Evolutionary conservation across 2,797 vertebrate genomes (phyloP), one percentile per base, ranked within the genome.

Genomic region (Muscicapa comitata): DNA sequence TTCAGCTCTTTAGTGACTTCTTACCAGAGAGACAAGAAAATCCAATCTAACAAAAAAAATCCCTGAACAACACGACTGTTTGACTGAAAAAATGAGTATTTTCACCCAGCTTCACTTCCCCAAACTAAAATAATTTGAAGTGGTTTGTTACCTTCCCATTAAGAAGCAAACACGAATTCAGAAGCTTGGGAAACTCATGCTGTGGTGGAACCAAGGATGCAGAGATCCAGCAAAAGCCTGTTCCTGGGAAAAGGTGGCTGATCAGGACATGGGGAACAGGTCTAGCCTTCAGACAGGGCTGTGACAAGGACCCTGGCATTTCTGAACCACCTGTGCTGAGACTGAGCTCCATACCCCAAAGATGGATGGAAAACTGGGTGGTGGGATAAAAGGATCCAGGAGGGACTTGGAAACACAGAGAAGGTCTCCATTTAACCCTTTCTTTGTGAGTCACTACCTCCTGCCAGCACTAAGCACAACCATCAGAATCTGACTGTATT

Each of bases 271-370:
- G 3, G 31, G 31, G 37, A 72, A 12, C 18, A 29, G 72, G 48
- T 20, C 31, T 5, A 51, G 73, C 68, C 20, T 35, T 17, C 19
- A 3, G 33, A 9, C 15, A 19, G 8, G 55, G 43, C 40, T 13
- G 25, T 2, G 50, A 13, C 53, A 33, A 3, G 1, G 2, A 42
- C 26, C 33, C 14, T 0, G 10, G 76, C 79, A 70, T 3, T 37
- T 25, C 90, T 14, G 43, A 79, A 29, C 37, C 37, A 5, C 11
- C 18, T 18, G 25, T 12, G 38, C 67, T 25, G 40, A 54, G 28
- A 21, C 11, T 15, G 48, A n/a, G 70, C 26, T 7, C 26, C 18
- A 17, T 2, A 10, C 33, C 82, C 20, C 33, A 42, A 10, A 72
- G 51, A 70, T 2, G 16, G 53, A 55, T 9, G 28, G 85, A 72